Conservation (phyloP, 1,140 invertebrate species). For the Zeugodacus cucurbitae region DNA sequence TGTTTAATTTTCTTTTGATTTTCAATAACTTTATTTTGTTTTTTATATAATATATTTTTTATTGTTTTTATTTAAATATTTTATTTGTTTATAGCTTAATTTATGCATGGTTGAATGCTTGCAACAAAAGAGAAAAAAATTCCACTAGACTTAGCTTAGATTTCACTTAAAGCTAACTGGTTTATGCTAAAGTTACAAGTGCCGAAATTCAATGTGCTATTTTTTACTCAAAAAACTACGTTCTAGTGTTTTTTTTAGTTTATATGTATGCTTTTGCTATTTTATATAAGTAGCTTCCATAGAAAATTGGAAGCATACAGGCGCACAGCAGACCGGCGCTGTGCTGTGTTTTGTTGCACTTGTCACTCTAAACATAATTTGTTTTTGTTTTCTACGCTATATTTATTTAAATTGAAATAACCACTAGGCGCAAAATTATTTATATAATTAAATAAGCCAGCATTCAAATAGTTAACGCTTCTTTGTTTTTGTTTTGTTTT, state of each 20-base stretch:
- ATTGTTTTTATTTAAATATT: conserved; percentile 31
- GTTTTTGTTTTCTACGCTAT: no score
- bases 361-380: background rate
- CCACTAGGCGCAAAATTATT: conserved; percentile 21
- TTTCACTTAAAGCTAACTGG: background rate
- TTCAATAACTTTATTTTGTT: conserved; percentile 17
- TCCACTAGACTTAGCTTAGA: conserved; percentile 20
- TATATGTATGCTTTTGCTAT: background rate
- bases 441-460: conserved; percentile 20
- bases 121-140: conserved; percentile 7
- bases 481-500: background rate
- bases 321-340: background rate
- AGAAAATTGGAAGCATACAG: background rate
- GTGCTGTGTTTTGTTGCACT: background rate
- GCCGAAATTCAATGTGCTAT: background rate
- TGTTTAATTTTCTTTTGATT: background rate
- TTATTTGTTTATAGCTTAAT: background rate
- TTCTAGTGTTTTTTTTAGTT: background rate
- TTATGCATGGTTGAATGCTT: background rate
- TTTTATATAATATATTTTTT: background rate
- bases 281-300: background rate
- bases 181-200: background rate
- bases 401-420: conserved; percentile 13
- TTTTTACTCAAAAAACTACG: background rate
- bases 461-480: conserved; percentile 18